These are phyloP conservation scores for Machimus atricapillus DNA, from an alignment of 2,888 invertebrate genomes.

Conservation along the genomic window DNA sequence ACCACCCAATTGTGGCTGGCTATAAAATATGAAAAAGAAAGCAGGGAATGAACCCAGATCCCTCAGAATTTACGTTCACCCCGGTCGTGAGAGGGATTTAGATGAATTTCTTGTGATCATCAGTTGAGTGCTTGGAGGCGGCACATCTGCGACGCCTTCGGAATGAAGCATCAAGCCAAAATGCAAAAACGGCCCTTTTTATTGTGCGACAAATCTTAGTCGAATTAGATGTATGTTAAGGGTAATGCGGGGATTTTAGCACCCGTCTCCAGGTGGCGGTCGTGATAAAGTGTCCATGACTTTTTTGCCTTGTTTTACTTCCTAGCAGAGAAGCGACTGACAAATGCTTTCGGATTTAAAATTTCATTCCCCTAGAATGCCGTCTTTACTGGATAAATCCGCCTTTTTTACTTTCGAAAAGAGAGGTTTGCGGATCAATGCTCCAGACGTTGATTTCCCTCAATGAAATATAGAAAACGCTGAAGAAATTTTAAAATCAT, in stretches of 20 bases:
- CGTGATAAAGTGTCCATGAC: neutral
- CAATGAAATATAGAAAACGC: neutral
- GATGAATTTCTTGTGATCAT: neutral
- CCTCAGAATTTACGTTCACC: neutral
- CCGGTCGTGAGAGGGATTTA: neutral
- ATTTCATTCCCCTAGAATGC: neutral
- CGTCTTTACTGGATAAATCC: neutral
- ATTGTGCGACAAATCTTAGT: neutral
- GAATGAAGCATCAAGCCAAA: neutral
- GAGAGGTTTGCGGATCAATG: neutral
- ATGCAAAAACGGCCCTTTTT: neutral
- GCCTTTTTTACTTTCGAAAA: neutral
- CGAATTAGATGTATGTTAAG: neutral
- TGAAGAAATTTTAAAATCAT: neutral
- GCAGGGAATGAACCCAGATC: neutral
- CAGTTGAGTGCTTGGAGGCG: neutral
- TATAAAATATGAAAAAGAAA: constrained; percentile 6
- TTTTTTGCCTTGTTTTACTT: neutral
- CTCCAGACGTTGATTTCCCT: neutral
- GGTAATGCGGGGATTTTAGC: neutral
- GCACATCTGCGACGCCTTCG: neutral
- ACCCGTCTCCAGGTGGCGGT: neutral
- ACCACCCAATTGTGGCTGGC: constrained; percentile 10
- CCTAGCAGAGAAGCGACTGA: neutral
- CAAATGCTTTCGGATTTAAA: neutral